Percentiles rank a stretch among this genome's conserved stretches.
phyloP scores from a whole-genome alignment of 2,888 invertebrate species.

The Drosophila trichaetosa region DNA sequence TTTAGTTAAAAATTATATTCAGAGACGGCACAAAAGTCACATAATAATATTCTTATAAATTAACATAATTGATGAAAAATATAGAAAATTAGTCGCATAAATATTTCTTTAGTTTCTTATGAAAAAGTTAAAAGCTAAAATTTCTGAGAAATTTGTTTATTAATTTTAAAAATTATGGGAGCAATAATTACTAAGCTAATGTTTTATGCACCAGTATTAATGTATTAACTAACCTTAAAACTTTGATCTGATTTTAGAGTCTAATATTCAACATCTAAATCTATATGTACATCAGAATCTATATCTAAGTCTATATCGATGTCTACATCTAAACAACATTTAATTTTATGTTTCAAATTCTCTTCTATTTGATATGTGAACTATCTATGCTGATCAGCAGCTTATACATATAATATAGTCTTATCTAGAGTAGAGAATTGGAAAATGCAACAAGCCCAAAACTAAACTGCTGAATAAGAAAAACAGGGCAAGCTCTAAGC shows the following conservation, averaged over 20 bases:
- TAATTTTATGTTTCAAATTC: neutral
- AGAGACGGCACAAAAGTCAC: neutral
- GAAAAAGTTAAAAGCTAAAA: neutral
- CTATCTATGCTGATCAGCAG: neutral
- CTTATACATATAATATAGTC: neutral
- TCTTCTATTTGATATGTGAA: neutral
- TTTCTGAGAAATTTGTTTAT: too few species aligned
- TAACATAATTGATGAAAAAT: neutral
- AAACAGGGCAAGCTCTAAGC: conserved; percentile 16
- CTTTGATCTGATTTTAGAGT: neutral
- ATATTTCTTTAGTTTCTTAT: neutral
- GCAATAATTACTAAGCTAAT: neutral
- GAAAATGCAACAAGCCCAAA: neutral
- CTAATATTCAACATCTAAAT: neutral
- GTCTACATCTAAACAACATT: neutral
- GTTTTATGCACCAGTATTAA: neutral
- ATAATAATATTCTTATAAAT: neutral
- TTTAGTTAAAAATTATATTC: neutral
- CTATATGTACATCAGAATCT: neutral
- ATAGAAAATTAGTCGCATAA: neutral
- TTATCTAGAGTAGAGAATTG: neutral
- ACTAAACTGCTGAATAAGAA: conserved; percentile 11
- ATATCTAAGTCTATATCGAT: neutral
- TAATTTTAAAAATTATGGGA: too few species aligned
- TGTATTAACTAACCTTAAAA: neutral